Percentiles rank a stretch among this genome's conserved stretches.
These are phyloP conservation scores for Pseudomyrmex concolor DNA, from an alignment of 1,140 invertebrate species.

Conservation along the genomic window DNA sequence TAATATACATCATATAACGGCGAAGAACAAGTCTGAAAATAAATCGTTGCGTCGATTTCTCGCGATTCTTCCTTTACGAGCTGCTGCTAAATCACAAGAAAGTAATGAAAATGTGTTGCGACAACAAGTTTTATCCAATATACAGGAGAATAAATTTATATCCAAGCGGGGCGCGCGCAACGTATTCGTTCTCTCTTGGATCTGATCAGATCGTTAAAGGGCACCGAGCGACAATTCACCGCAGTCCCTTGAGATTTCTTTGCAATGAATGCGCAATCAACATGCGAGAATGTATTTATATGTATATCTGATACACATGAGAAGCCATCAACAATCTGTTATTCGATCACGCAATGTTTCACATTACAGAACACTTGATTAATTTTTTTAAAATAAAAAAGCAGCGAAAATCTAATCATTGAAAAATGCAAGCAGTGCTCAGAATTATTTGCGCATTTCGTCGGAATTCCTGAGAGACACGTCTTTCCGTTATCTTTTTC, in stretches of 20 bases:
- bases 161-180: too few relatives aligned
- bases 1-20: too few relatives aligned
- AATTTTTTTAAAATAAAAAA: too few relatives aligned
- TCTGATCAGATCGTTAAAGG: conserved; percentile 73
- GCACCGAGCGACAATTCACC: conserved; percentile 78
- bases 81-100: not conserved
- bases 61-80: not conserved
- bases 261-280: conserved; percentile 61
- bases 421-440: too few relatives aligned
- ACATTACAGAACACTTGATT: too few relatives aligned
- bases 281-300: conserved; percentile 45
- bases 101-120: conserved; percentile 26
- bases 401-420: too few relatives aligned
- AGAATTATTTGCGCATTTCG: too few relatives aligned
- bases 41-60: not conserved
- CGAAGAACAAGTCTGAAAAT: conserved; percentile 8
- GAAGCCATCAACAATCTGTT: conserved; percentile 11
- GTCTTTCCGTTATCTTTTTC: too few relatives aligned
- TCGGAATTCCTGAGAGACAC: too few relatives aligned
- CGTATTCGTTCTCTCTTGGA: not conserved
- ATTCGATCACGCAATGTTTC: not conserved
- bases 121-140: conserved; percentile 7
- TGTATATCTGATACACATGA: conserved; percentile 51
- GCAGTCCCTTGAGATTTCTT: conserved; percentile 61
- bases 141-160: not conserved